These are phyloP conservation scores for Neomorphus geoffroyi DNA, from an alignment of 2,797 vertebrate species.

Conservation along the genomic window DNA sequence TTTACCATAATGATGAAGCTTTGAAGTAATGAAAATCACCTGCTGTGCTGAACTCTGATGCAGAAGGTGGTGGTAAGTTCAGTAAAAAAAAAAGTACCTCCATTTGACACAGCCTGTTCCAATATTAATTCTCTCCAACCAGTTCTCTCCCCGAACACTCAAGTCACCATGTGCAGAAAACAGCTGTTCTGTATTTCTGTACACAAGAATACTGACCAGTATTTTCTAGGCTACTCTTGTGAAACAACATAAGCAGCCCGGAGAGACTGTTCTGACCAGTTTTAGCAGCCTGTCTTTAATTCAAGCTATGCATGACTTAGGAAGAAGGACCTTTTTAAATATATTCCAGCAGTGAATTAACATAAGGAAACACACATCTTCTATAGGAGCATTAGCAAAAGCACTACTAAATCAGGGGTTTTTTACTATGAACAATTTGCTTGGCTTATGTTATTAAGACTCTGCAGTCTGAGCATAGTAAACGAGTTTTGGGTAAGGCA, in stretches of 20 bases:
- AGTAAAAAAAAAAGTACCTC: neutral
- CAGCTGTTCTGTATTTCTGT: neutral
- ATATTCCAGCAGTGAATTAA: conserved; percentile 10
- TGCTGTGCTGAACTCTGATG: neutral
- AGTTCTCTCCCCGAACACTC: neutral
- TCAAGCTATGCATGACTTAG: conserved; percentile 8
- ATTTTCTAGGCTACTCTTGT: neutral
- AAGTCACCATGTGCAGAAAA: neutral
- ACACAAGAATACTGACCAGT: neutral
- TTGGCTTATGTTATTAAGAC: neutral
- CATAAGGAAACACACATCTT: neutral
- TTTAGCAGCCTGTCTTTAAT: conserved; percentile 8
- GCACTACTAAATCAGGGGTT: neutral
- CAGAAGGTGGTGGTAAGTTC: neutral
- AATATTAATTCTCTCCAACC: neutral
- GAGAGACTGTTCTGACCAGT: neutral
- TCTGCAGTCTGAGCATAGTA: neutral
- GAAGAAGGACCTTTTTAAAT: conserved; percentile 30
- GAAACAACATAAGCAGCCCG: neutral
- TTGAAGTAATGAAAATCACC: neutral
- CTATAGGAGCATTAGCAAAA: neutral
- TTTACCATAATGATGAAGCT: neutral
- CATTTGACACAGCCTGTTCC: neutral
- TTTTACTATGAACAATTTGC: neutral
- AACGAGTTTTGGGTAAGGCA: neutral